Base-by-base conservation (phyloP, 1,140 invertebrate genomes). In the Dinoponera quadriceps region DNA sequence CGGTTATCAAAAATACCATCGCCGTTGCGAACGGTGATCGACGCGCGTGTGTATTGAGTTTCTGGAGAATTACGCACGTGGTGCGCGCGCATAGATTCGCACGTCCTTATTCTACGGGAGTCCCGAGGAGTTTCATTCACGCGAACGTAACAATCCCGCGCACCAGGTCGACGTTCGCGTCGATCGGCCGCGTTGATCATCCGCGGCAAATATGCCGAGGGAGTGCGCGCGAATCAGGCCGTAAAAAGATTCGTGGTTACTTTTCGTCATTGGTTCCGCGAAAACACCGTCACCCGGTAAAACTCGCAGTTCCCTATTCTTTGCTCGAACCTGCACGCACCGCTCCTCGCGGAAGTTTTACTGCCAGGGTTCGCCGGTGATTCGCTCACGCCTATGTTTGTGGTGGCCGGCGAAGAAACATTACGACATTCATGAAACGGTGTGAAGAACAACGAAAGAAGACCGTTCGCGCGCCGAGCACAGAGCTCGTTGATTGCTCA, bases 361-460 rank as follows among this genome's bases (percentile, higher is more conserved):
- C 63, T 55, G 14, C 49, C 27, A n/a, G n/a, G 48, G 51, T 54
- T 3, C 74, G 38, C 62, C 51, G 62, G 29, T 49, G 20, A 77
- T 77, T 33, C 62, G 20, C 25, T 77, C 74, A 20, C 66, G 16
- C 49, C 20, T 27, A 51, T 51, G 63, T 60, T 65, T 16, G 48
- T 68, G 62, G 1, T 38, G 29, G 29, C 48, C 49, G 65, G 44
- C 74, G 20, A 66, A 49, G 20, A 77, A 77, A 66, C 55, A 55
- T 77, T 77, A 54, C 60, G 72, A 74, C 72, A 75, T 54, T 77
- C 60, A 55, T 54, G 27, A 66, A 38, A 48, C 49, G 29, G 16
- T 22, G 48, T 48, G 29, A 54, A 54, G 48, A 77, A 65, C 59
- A 77, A 66, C 29, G n/a, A 25, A n/a, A n/a, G n/a, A n/a, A 71